Evolutionary conservation across 2,888 invertebrate genomes (phyloP), one percentile per base, ranked within the genome.

Genomic region (Dasypolia templi): DNA sequence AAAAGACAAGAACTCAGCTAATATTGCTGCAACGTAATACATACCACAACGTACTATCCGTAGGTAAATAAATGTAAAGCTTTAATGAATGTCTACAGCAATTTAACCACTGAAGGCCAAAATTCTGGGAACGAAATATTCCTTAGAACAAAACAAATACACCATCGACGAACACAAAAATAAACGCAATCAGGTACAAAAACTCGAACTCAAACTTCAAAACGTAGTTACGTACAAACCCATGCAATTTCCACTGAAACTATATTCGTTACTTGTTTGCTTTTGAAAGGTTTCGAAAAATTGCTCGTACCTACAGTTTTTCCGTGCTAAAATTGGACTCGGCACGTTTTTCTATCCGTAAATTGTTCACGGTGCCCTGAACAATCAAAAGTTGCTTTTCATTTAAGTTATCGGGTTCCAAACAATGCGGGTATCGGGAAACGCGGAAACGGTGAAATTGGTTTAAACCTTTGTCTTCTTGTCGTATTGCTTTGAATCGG

Each of bases 301-400:
- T 82, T 85, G 89, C 82, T 76, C 72, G 81, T 59, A 70, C 22
- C 83, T 73, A 59, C 87, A 86, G 85, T 87, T 90, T 88, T 88
- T 83, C 32, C 53, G 29, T 19, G 65, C 39, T 69, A 62, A 82
- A 82, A 82, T 59, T 74, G 62, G 63, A 62, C 73, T 73, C 65
- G 22, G 68, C 66, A 46, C 49, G 46, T 69, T 81, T 87, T 86
- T 81, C 77, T 81, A 75, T 87, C 66, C 79, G 83, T 84, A 80
- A 87, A 86, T 87, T 89, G 88, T 89, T 89, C 85, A 86, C 77
- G 86, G 88, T 83, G 77, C 83, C 81, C 86, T 79, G 86, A 86
- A 87, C 93, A 93, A 93, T 93, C 93, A 92, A 92, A 93, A 94
- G 91, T 93, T 92, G 91, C 91, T 91, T 93, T 93, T 91, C 92